Evolutionary conservation across 1,140 invertebrate species (phyloP).

Genomic region (Branchinecta lynchi): DNA sequence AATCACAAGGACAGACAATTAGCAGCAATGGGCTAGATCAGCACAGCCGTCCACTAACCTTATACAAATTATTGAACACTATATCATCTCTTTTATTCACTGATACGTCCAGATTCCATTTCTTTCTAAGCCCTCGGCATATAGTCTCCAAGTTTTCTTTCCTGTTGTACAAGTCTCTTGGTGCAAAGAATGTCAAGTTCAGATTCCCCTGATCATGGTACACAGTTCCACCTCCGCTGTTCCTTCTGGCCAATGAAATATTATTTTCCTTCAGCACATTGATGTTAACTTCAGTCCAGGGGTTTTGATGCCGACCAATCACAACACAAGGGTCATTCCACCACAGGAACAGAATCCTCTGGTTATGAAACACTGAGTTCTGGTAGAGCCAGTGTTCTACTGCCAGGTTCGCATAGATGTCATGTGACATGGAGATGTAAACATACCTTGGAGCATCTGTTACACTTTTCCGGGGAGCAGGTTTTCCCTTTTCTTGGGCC

Average conservation of each 20-base stretch:
- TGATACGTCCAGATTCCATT: slow-evolving; percentile 54
- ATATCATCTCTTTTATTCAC: slow-evolving; percentile 68
- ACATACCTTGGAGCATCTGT: slow-evolving; percentile 33
- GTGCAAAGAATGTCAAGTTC: slow-evolving; percentile 76
- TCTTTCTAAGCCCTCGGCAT: slow-evolving; percentile 54
- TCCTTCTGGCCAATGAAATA: slow-evolving; percentile 60
- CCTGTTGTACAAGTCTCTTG: slow-evolving; percentile 56
- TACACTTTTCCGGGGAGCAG: neutral
- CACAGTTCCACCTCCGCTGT: slow-evolving; percentile 87
- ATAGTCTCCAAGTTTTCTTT: slow-evolving; percentile 74
- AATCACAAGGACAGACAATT: too few species aligned
- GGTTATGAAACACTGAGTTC: slow-evolving; percentile 59
- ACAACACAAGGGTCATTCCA: slow-evolving; percentile 82
- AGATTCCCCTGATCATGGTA: slow-evolving; percentile 89
- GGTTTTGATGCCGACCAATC: slow-evolving; percentile 90
- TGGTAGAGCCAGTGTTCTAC: slow-evolving; percentile 86
- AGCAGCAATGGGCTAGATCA: too few species aligned
- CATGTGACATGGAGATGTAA: slow-evolving; percentile 73
- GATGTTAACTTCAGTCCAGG: slow-evolving; percentile 72
- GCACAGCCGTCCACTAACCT: too few species aligned
- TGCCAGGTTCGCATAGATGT: slow-evolving; percentile 79
- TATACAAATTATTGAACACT: slow-evolving; percentile 21
- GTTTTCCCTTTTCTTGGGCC: too few species aligned
- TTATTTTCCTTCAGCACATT: slow-evolving; percentile 37
- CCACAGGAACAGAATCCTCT: slow-evolving; percentile 75